Evolutionary conservation across 2,113 vertebrate species (phyloP), one percentile per base, ranked within the genome.

Genomic region (Maccullochella peelii): DNA sequence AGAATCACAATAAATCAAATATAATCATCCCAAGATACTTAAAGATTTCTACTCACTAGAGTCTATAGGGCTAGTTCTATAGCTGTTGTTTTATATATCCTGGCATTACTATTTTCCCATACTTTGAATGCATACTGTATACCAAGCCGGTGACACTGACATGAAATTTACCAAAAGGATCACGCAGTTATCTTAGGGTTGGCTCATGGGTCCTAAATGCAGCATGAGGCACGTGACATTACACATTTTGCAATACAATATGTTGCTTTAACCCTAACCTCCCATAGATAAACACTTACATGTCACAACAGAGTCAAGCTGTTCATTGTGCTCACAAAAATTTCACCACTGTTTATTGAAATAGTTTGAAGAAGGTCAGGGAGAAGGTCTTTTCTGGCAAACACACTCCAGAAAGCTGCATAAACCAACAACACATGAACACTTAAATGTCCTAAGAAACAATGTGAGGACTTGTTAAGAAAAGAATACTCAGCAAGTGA

Each of bases 351-450:
- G 52, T 36, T 52, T 62, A 66, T 40, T 73, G 25, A 74, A 77
- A 78, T 8, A 47, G 49, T 52, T 54, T 76, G 57, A 89, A 73
- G 55, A 70, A 77, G 74, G 81, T 86, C 69, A 79, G 66, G 54
- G 25, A 70, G n/a, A n/a, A n/a, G n/a, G n/a, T n/a, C n/a, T 21
- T n/a, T 38, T 14, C 42, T 36, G 49, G 50, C 15, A 67, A 70
- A 73, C 55, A 70, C 57, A 65, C 77, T 69, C 18, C 30, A 73
- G 40, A 70, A 66, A 63, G 62, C 66, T 42, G 50, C 44, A 72
- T 21, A 38, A 89, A 76, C 63, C 59, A 73, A 55, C 52, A 72
- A 78, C 67, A 59, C 44, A 65, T 12, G 49, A 58, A 55, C 73
- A 81, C 79, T 40, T 44, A 10, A 73, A 54, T 12, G 49, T 85